Conservation (phyloP, 2,888 invertebrate species). For the Chrysolina americana region DNA sequence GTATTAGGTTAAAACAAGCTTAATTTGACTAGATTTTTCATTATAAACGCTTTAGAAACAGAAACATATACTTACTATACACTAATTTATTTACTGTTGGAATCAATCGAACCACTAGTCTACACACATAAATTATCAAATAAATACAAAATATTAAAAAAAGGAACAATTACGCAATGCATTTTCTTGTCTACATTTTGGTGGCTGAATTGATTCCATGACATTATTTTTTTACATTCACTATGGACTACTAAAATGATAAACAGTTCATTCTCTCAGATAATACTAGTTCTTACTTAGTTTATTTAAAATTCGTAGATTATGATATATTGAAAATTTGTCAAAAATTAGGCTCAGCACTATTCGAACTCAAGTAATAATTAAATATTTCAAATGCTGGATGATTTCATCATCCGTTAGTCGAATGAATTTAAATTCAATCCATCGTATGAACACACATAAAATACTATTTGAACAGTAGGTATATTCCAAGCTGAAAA, state of each 20-base stretch:
- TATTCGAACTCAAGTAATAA: not conserved
- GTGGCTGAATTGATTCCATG: constrained; percentile 41
- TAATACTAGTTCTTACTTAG: constrained; percentile 22
- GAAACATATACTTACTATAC: constrained; percentile 50
- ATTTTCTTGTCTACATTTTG: constrained; percentile 18
- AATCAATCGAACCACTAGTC: constrained; percentile 39
- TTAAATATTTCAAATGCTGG: not conserved
- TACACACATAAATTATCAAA: constrained; percentile 40
- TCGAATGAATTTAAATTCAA: too few species aligned
- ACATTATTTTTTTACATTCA: constrained; percentile 32
- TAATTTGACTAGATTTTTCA: constrained; percentile 54
- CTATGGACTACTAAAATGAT: constrained; percentile 55
- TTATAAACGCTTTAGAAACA: constrained; percentile 50
- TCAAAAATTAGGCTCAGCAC: not conserved
- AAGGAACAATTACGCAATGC: constrained; percentile 12
- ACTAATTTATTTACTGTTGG: constrained; percentile 31
- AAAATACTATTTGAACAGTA: not conserved
- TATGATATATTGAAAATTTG: constrained; percentile 26
- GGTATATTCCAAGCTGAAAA: not conserved
- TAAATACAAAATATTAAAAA: constrained; percentile 42
- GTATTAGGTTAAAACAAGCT: constrained; percentile 43
- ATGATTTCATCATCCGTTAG: not conserved
- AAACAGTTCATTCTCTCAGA: constrained; percentile 29
- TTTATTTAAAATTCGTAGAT: constrained; percentile 32
- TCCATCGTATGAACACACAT: not conserved